Evolutionary conservation across 2,797 vertebrate genomes (phyloP), one percentile per base, ranked within the genome.

Genomic region (Martes flavigula): DNA sequence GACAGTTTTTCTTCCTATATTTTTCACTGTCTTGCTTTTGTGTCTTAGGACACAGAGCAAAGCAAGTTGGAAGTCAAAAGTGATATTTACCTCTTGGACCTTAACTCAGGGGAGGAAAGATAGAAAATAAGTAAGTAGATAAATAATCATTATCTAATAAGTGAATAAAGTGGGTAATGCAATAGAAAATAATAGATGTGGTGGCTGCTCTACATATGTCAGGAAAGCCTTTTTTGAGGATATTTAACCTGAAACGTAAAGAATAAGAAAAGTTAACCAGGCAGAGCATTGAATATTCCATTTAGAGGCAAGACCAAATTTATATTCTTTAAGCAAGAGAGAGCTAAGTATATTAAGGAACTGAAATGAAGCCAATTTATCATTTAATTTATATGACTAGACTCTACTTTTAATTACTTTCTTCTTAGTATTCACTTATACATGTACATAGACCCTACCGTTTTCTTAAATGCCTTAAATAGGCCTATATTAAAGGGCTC

Each of bases 381-480:
- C 48, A 85, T 43, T 62, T 87, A 72, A 72, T 75, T 83, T 48
- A 62, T 20, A 87, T 64, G 25, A 87, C 64, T 93, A 84, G 38
- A 73, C 20, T 91, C 32, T 72, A 77, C 18, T 92, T 90, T 85
- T 58, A 25, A 30, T 62, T 58, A 43, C 17, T 40, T 70, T 32
- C 12, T 20, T 35, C 35, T 81, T 56, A 4, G 11, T 87, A 48
- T 93, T 60, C 35, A 84, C 32, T 62, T 87, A 30, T 38, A 35
- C 2, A 77, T 58, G 23, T 60, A 90, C 2, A 7, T 27, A 46
- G n/a, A 73, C 17, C 7, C 18, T 9, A 7, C 10, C 60, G 12
- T 75, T 60, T 72, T 72, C 46, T 68, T 78, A 96, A 97, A 95
- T 92, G 46, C 13, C 15, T 77, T 88, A 88, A 82, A 20, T 38